Conservation (phyloP, 2,797 vertebrate species). For the Delichon dasypus region DNA sequence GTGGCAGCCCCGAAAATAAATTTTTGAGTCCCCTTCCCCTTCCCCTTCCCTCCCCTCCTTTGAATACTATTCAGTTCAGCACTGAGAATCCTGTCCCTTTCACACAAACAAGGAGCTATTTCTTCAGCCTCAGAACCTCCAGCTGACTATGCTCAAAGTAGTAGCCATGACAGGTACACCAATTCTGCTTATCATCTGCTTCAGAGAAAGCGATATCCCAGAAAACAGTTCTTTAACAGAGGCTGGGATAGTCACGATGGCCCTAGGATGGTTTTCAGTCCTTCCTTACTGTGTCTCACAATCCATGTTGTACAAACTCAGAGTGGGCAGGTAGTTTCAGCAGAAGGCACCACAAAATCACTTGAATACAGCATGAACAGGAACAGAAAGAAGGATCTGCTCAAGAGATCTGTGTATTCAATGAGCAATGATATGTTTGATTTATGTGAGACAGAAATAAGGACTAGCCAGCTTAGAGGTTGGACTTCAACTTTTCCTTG, state of each 20-base stretch:
- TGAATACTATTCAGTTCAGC: background rate
- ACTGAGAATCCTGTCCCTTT: background rate
- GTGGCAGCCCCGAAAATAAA: background rate
- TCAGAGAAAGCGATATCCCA: background rate
- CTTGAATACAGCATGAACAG: background rate
- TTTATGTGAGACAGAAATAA: background rate
- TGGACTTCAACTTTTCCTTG: background rate
- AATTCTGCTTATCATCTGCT: background rate
- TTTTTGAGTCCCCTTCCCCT: background rate
- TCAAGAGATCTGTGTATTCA: background rate
- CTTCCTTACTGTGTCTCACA: background rate
- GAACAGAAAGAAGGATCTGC: background rate
- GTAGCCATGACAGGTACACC: background rate
- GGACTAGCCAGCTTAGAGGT: background rate
- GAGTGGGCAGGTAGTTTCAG: background rate
- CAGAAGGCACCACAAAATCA: background rate
- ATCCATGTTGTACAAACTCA: background rate
- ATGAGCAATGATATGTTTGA: background rate
- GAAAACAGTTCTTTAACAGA: background rate
- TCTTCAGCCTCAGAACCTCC: background rate
- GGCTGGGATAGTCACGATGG: accelerated
- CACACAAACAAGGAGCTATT: background rate
- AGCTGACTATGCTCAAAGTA: background rate
- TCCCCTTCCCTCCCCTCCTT: background rate
- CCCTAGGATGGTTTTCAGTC: background rate